Evolutionary conservation across 2,888 invertebrate genomes (phyloP).

Genomic region (Sminthurides aquaticus): DNA sequence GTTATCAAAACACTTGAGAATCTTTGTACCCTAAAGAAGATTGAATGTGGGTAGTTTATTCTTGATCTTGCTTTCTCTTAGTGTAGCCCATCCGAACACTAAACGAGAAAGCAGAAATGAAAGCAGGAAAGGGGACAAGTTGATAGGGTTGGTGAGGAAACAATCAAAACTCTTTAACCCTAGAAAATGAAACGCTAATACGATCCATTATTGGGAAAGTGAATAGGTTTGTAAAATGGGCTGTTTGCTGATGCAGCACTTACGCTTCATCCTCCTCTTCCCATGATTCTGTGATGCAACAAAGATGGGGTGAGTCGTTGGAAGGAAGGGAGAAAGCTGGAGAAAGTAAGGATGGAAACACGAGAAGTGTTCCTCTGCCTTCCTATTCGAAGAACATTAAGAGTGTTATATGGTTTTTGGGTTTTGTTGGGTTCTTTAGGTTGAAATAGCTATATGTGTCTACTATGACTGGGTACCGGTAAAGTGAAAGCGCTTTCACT

Average conservation of each 20-base stretch:
- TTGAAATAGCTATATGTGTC: no score
- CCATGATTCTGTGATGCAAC: background rate
- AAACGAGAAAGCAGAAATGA: no score
- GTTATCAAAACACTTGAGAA: no score
- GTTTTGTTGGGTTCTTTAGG: background rate
- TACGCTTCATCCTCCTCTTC: background rate
- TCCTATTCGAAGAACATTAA: background rate
- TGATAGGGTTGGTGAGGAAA: no score
- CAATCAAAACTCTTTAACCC: background rate
- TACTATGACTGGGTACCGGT: no score
- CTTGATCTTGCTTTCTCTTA: no score
- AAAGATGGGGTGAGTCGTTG: background rate
- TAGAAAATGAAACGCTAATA: background rate
- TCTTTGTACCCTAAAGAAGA: no score
- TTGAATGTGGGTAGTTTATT: no score
- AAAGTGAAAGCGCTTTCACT: no score
- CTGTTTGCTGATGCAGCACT: background rate
- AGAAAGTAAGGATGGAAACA: background rate
- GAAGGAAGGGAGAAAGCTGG: no score
- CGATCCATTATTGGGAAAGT: background rate
- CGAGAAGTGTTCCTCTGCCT: background rate
- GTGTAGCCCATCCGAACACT: no score
- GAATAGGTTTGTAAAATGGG: background rate
- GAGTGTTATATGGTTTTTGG: background rate
- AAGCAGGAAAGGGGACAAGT: no score